Percentiles rank a stretch among this genome's conserved stretches.
Conservation (phyloP, 2,113 vertebrate genomes). For the Pithys albifrons region DNA sequence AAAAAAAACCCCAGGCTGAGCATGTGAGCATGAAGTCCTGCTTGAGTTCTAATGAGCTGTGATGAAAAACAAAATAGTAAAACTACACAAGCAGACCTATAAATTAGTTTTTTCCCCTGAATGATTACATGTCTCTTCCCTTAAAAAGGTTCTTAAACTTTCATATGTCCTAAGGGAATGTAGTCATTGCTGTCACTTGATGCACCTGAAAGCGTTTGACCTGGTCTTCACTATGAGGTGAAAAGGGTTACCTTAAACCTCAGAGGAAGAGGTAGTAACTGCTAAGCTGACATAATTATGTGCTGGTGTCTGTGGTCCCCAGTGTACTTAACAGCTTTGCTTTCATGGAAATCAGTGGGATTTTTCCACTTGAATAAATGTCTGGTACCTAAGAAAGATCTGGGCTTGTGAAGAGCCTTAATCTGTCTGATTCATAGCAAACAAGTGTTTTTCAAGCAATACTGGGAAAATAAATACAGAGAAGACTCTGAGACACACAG, state of each 20-base stretch:
- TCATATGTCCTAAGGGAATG: not conserved
- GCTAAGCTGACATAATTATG: conserved; percentile 9
- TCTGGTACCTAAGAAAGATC: conserved; percentile 4
- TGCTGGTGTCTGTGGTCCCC: not conserved
- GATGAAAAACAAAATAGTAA: not conserved
- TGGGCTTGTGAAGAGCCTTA: not conserved
- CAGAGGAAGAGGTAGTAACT: not conserved
- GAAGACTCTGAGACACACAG: not conserved
- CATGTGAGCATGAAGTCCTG: not conserved
- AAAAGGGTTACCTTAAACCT: not conserved
- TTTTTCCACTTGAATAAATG: not conserved
- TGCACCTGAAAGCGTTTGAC: not conserved
- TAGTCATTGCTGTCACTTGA: not conserved
- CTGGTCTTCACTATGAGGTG: not conserved
- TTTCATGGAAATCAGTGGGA: not conserved
- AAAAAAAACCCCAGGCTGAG: not conserved
- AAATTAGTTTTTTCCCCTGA: not conserved
- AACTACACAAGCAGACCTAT: not conserved
- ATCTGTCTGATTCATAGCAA: not conserved
- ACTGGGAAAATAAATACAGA: not conserved
- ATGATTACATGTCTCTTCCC: not conserved
- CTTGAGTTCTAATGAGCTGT: not conserved
- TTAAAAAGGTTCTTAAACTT: not conserved
- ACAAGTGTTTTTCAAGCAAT: not conserved
- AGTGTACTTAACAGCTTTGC: not conserved